Conservation (phyloP, 2,113 vertebrate genomes). For the Suricata suricatta region DNA sequence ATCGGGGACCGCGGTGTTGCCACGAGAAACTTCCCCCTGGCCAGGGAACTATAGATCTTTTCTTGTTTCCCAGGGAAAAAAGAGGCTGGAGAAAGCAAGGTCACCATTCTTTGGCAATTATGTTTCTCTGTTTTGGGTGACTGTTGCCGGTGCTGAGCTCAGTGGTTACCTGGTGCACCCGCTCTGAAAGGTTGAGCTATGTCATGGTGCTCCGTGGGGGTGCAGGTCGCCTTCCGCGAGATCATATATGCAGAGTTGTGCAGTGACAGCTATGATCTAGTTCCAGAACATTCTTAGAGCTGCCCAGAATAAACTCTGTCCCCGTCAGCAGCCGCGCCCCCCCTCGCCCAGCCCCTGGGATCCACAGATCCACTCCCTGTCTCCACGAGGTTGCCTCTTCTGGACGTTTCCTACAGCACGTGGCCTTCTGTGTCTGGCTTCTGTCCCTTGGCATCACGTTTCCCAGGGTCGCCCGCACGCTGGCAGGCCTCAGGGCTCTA, state of each 20-base stretch:
- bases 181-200: too few species aligned
- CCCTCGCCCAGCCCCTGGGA: rapidly evolving
- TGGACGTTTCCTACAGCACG: neutral
- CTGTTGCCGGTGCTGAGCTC: neutral
- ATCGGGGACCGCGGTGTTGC: conserved; percentile 17
- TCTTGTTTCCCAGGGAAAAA: neutral
- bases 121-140: neutral
- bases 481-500: rapidly evolving
- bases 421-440: neutral
- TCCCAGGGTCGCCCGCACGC: rapidly evolving
- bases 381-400: neutral
- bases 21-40: neutral
- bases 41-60: neutral
- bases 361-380: neutral
- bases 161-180: rapidly evolving
- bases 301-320: neutral
- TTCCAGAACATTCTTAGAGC: neutral
- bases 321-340: neutral
- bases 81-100: neutral
- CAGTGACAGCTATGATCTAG: neutral
- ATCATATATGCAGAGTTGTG: neutral
- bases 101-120: neutral
- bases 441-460: rapidly evolving
- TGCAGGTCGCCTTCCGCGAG: neutral
- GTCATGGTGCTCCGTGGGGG: neutral